Evolutionary conservation across 1,140 invertebrate species (phyloP).

Genomic region (Lepidotrigona ventralis): DNA sequence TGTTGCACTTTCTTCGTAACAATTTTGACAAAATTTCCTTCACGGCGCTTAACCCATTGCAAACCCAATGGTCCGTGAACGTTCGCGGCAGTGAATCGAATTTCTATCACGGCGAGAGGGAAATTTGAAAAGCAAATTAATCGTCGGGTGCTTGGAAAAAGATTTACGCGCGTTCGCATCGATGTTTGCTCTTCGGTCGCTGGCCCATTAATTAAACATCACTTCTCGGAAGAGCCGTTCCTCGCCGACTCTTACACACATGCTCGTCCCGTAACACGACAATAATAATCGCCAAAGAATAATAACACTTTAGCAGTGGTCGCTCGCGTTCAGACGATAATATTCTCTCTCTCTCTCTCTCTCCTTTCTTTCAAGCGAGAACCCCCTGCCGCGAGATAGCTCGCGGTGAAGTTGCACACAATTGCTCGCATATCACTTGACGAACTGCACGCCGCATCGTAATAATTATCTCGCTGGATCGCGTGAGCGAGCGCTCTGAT

Average conservation of each 20-base stretch:
- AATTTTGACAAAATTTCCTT: too few relatives aligned
- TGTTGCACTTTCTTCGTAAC: too few relatives aligned
- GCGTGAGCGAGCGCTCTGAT: conserved; percentile 40
- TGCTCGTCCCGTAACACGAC: conserved; percentile 3
- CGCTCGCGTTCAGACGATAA: conserved; percentile 22
- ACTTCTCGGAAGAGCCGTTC: conserved; percentile 49
- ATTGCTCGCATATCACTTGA: conserved; percentile 52
- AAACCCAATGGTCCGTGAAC: too few relatives aligned
- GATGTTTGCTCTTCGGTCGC: conserved; percentile 39
- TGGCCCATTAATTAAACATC: conserved; percentile 59
- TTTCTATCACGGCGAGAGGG: too few relatives aligned
- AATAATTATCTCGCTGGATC: conserved; percentile 57
- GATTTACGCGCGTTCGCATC: background rate
- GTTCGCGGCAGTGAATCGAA: too few relatives aligned
- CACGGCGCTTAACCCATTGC: too few relatives aligned
- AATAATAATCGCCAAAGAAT: conserved; percentile 61
- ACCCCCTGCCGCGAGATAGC: conserved; percentile 20
- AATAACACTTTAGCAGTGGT: conserved; percentile 44
- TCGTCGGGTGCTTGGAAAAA: background rate
- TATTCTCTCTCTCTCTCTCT: background rate
- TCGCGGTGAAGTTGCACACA: conserved; percentile 32
- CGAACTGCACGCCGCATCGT: conserved; percentile 32
- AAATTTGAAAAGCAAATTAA: conserved; percentile 4
- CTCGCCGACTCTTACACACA: conserved; percentile 22
- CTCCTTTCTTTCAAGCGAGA: too few relatives aligned